Conservation (phyloP, 1,140 invertebrate species). For the Orius insidiosus region DNA sequence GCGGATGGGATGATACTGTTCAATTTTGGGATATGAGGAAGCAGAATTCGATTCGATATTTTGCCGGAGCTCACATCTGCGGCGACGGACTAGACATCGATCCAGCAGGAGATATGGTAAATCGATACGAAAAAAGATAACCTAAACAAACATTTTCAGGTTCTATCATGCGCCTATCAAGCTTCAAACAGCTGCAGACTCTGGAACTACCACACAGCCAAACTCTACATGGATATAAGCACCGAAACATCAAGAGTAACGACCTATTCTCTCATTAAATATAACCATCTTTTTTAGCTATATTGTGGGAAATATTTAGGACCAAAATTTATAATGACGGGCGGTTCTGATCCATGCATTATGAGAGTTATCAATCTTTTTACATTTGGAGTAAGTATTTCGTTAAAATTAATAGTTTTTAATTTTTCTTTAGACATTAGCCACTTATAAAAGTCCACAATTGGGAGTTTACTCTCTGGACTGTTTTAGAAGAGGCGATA, state of each 20-base stretch:
- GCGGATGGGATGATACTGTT: constrained; percentile 52
- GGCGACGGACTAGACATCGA: constrained; percentile 55
- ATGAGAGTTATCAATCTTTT: constrained; percentile 38
- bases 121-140: neutral
- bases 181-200: constrained; percentile 39
- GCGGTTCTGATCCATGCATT: constrained; percentile 36
- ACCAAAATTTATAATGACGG: constrained; percentile 30
- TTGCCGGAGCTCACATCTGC: constrained; percentile 47
- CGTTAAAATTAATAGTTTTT: neutral
- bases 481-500: neutral
- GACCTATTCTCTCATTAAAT: too few relatives aligned
- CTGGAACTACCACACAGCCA: constrained; percentile 37
- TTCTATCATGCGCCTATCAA: constrained; percentile 49
- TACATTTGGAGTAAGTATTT: constrained; percentile 31
- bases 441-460: neutral
- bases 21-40: constrained; percentile 47
- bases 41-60: constrained; percentile 34
- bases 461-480: constrained; percentile 3
- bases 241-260: constrained; percentile 24
- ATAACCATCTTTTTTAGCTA: constrained; percentile 15
- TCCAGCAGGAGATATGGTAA: constrained; percentile 39
- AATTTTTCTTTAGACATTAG: constrained; percentile 1
- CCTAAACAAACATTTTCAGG: constrained; percentile 25
- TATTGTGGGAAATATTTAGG: constrained; percentile 16
- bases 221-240: constrained; percentile 33